Evolutionary conservation across 1,140 invertebrate genomes (phyloP).

Genomic region (Brachionus sp.): DNA sequence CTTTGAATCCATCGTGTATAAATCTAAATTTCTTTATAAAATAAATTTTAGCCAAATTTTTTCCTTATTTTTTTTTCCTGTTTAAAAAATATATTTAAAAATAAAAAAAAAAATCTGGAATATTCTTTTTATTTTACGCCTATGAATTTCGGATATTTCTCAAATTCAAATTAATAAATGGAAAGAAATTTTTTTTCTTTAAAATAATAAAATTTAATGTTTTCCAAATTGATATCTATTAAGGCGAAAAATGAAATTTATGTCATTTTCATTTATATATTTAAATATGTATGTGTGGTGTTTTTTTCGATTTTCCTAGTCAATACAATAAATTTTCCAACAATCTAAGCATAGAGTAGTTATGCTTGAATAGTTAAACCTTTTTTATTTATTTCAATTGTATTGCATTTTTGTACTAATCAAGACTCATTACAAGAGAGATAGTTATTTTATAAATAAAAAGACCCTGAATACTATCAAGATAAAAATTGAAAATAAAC

Average conservation of each 20-base stretch:
- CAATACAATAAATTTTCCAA: constrained; percentile 10
- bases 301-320: constrained; percentile 2
- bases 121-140: background rate
- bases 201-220: background rate
- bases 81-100: background rate
- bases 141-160: background rate
- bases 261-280: background rate
- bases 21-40: background rate
- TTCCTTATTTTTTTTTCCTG: too few relatives aligned
- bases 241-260: constrained; percentile 17
- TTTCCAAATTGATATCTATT: constrained; percentile 29
- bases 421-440: constrained; percentile 4
- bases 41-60: background rate
- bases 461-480: background rate
- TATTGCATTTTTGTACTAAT: constrained; percentile 16
- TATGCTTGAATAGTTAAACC: constrained; percentile 28
- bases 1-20: background rate
- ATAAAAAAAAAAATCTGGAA: background rate
- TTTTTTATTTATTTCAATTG: background rate
- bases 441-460: background rate
- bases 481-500: constrained; percentile 27
- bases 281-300: background rate
- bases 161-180: background rate
- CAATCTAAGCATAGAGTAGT: constrained; percentile 11
- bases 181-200: background rate